phyloP scores from a whole-genome alignment of 2,888 invertebrate genomes.

The Lasioglossum marginatum region DNA sequence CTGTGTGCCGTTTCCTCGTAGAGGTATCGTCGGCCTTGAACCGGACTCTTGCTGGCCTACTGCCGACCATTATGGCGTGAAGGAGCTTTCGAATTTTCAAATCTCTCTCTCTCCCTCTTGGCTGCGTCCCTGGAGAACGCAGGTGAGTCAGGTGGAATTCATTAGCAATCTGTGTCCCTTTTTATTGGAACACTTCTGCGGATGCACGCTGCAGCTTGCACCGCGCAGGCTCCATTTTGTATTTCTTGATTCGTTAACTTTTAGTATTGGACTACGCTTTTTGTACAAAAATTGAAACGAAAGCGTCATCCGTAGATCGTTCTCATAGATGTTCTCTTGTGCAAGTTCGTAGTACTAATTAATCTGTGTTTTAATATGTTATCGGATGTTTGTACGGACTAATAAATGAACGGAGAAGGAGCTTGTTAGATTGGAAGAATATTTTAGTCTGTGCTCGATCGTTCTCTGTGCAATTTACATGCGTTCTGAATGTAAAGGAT shows the following conservation, averaged over 20 bases:
- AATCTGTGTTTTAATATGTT: not conserved
- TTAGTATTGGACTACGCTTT: not conserved
- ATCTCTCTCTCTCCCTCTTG: constrained; percentile 10
- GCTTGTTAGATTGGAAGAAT: not conserved
- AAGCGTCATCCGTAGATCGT: not conserved
- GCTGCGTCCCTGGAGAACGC: constrained; percentile 1
- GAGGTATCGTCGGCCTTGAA: constrained; percentile 73
- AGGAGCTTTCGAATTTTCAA: constrained; percentile 61
- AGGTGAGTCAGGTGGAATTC: constrained; percentile 55
- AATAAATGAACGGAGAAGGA: not conserved
- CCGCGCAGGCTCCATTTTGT: not conserved
- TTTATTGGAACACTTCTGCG: not conserved
- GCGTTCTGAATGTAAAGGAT: not conserved
- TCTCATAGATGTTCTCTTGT: not conserved
- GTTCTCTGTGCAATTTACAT: not conserved
- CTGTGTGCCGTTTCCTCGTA: not conserved
- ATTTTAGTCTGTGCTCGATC: not conserved
- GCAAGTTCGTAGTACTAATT: not conserved
- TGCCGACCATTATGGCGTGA: constrained; percentile 57
- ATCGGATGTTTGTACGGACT: not conserved
- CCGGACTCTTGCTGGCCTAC: constrained; percentile 74
- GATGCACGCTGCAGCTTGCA: not conserved
- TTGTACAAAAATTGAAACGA: not conserved
- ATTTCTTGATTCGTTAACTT: not conserved
- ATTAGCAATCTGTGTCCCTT: constrained; percentile 1